A percentile compares a stretch with the other conserved stretches of the same genome.
Conservation (phyloP, 2,888 invertebrate species). For the Notocelia uddmanniana region DNA sequence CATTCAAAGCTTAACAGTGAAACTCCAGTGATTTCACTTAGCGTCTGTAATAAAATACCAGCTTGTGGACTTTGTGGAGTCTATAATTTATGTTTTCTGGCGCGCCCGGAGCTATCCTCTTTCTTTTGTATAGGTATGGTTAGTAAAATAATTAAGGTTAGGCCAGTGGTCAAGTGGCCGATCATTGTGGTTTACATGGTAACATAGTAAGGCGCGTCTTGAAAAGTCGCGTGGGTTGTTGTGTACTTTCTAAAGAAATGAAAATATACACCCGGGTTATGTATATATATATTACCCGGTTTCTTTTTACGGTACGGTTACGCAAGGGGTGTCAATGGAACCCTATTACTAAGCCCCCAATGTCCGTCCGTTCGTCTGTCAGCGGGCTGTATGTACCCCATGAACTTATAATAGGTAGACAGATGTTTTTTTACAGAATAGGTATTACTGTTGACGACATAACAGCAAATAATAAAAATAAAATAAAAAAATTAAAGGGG, state of each 20-base stretch:
- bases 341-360: no score
- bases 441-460: no score
- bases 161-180: slow-evolving; percentile 15
- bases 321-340: no score
- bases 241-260: neutral
- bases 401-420: no score
- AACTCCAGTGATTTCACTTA: slow-evolving; percentile 55
- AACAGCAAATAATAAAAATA: no score
- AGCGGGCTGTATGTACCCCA: no score
- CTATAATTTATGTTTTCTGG: slow-evolving; percentile 58
- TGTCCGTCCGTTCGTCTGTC: no score
- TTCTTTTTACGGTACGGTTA: no score
- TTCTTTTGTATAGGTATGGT: slow-evolving; percentile 49
- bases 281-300: neutral
- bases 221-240: neutral
- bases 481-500: no score
- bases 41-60: slow-evolving; percentile 59
- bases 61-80: slow-evolving; percentile 52
- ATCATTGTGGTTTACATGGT: slow-evolving; percentile 24
- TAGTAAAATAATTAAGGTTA: slow-evolving; percentile 42
- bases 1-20: slow-evolving; percentile 53
- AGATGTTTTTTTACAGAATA: no score
- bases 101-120: slow-evolving; percentile 47
- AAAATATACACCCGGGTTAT: no score
- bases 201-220: slow-evolving; percentile 19